phyloP scores from a whole-genome alignment of 2,888 invertebrate species.

The Petrolisthes manimaculis region DNA sequence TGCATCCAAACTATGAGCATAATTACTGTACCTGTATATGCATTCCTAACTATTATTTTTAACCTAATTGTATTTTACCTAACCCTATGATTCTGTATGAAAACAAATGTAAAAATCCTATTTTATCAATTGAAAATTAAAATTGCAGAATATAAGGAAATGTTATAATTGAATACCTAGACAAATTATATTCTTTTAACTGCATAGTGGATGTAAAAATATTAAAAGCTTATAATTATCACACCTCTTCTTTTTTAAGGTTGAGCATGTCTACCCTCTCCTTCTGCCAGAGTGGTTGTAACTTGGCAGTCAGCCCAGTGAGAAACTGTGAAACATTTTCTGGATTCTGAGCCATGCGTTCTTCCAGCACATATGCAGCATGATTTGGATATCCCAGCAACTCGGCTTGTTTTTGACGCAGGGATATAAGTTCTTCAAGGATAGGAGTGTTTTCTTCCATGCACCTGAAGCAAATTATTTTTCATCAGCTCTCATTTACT shows the following conservation, averaged over 20 bases:
- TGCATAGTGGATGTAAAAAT: no score
- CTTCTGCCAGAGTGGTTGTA: slow-evolving; percentile 70
- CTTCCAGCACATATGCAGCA: slow-evolving; percentile 71
- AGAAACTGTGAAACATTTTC: slow-evolving; percentile 71
- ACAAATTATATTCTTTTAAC: no score
- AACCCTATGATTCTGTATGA: no score
- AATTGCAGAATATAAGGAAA: no score
- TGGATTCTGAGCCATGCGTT: slow-evolving; percentile 72
- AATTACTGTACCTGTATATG: no score
- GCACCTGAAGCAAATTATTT: slow-evolving; percentile 68
- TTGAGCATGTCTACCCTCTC: slow-evolving; percentile 70
- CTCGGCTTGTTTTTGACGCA: slow-evolving; percentile 71
- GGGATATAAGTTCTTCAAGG: slow-evolving; percentile 71
- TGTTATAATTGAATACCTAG: no score
- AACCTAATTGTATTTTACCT: no score
- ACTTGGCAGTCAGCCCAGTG: slow-evolving; percentile 69
- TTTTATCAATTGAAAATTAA: no score
- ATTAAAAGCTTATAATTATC: not conserved
- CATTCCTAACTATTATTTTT: no score
- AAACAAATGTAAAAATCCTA: no score
- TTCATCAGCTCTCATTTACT: no score
- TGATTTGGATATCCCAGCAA: slow-evolving; percentile 71
- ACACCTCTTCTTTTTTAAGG: slow-evolving; percentile 72
- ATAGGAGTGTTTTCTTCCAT: slow-evolving; percentile 71
- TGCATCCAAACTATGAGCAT: no score